These are phyloP conservation scores for Melanotus villosus DNA, from an alignment of 2,888 invertebrate species.

Conservation along the genomic window DNA sequence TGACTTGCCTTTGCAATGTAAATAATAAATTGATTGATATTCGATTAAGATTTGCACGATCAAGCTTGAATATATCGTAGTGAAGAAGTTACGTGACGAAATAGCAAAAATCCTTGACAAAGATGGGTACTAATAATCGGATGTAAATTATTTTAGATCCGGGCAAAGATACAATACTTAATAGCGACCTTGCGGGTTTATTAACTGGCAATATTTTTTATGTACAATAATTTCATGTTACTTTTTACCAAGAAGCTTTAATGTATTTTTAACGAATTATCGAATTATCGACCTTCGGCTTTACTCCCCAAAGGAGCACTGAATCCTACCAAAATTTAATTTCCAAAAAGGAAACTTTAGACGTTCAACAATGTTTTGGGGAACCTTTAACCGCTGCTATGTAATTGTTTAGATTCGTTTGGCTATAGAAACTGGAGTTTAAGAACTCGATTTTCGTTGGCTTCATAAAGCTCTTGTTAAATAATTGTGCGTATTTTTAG, in stretches of 20 bases:
- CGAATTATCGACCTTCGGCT: no score
- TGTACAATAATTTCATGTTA: slow-evolving; percentile 1
- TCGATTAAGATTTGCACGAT: slow-evolving; percentile 10
- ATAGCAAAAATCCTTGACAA: background rate
- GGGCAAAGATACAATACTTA: slow-evolving; percentile 16
- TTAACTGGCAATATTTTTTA: background rate
- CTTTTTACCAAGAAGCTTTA: background rate
- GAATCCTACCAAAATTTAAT: no score
- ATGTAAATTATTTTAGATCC: slow-evolving; percentile 23
- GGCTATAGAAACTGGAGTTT: no score
- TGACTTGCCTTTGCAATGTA: slow-evolving; percentile 8
- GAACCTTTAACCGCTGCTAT: no score
- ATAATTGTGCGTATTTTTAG: no score
- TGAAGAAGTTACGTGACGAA: slow-evolving; percentile 3
- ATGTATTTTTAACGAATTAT: no score
- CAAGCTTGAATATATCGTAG: background rate
- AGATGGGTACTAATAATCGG: slow-evolving; percentile 25
- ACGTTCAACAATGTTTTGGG: no score
- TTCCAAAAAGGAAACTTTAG: no score
- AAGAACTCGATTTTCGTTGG: no score
- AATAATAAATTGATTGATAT: slow-evolving; percentile 16
- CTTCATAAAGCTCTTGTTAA: no score
- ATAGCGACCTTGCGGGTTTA: slow-evolving; percentile 12
- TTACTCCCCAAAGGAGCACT: no score
- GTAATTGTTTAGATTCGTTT: no score